Percentiles rank a stretch among this genome's conserved stretches.
phyloP scores from a whole-genome alignment of 1,140 invertebrate genomes.

The Stegodyphus mimosarum region DNA sequence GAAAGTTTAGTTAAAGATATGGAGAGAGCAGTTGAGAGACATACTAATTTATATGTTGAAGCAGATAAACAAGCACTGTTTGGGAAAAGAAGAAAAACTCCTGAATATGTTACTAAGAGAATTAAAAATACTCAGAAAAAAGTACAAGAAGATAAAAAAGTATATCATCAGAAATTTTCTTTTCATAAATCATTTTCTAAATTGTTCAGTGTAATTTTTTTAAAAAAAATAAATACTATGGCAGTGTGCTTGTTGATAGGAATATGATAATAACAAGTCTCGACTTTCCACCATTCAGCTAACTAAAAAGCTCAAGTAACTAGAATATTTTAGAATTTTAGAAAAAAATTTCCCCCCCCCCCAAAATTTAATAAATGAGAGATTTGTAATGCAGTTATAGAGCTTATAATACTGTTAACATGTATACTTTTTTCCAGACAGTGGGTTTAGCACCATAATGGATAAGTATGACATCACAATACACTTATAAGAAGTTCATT shows the following conservation, averaged over 20 bases:
- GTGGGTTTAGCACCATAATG: too few species aligned
- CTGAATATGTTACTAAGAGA: constrained; percentile 36
- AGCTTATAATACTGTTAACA: too few species aligned
- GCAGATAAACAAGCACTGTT: constrained; percentile 50
- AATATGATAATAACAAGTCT: neutral
- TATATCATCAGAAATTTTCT: neutral
- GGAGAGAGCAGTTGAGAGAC: constrained; percentile 33
- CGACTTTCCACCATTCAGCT: neutral
- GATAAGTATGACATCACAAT: too few species aligned
- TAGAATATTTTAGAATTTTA: neutral
- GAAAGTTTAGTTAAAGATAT: constrained; percentile 21
- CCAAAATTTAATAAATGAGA: neutral
- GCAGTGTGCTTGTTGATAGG: neutral
- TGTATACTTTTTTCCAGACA: too few species aligned
- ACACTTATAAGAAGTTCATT: too few species aligned
- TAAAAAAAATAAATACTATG: neutral
- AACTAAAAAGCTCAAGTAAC: too few species aligned
- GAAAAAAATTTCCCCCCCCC: neutral
- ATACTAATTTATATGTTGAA: constrained; percentile 42
- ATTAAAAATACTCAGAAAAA: constrained; percentile 30
- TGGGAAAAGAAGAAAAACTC: constrained; percentile 30
- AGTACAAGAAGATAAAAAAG: constrained; percentile 35
- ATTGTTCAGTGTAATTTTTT: neutral
- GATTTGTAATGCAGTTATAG: too few species aligned
- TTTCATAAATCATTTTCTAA: neutral